phyloP scores from a whole-genome alignment of 2,888 invertebrate species.

The Rhaphigaster nebulosa region DNA sequence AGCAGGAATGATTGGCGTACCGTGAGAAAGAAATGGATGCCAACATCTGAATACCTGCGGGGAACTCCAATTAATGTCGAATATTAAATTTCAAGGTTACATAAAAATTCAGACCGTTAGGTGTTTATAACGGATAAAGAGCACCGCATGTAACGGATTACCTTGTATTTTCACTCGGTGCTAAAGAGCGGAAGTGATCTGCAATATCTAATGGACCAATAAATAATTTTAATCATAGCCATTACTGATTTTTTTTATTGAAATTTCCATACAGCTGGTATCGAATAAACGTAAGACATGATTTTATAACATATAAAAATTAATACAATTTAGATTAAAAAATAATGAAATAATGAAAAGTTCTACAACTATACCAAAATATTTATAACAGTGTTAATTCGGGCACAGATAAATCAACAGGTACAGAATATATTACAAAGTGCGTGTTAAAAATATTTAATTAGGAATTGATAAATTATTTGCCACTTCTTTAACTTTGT shows the following conservation, averaged over 20 bases:
- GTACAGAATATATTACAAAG: too few species aligned
- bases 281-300: too few species aligned
- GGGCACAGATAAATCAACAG: too few species aligned
- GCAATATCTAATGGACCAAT: not conserved
- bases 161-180: not conserved
- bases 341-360: too few species aligned
- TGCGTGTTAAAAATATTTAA: too few species aligned
- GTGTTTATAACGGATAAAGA: conserved; percentile 6
- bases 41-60: not conserved
- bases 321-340: too few species aligned
- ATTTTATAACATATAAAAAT: too few species aligned
- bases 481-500: too few species aligned
- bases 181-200: not conserved
- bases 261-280: too few species aligned
- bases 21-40: not conserved
- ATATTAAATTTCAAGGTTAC: conserved; percentile 34
- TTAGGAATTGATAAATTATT: too few species aligned
- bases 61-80: not conserved
- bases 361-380: too few species aligned
- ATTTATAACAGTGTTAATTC: too few species aligned
- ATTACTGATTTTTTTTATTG: not conserved
- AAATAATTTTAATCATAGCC: not conserved
- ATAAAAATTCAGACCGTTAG: conserved; percentile 21
- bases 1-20: not conserved
- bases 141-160: conserved; percentile 16